Conservation (phyloP, 2,113 vertebrate genomes). For the Scophthalmus maximus region DNA sequence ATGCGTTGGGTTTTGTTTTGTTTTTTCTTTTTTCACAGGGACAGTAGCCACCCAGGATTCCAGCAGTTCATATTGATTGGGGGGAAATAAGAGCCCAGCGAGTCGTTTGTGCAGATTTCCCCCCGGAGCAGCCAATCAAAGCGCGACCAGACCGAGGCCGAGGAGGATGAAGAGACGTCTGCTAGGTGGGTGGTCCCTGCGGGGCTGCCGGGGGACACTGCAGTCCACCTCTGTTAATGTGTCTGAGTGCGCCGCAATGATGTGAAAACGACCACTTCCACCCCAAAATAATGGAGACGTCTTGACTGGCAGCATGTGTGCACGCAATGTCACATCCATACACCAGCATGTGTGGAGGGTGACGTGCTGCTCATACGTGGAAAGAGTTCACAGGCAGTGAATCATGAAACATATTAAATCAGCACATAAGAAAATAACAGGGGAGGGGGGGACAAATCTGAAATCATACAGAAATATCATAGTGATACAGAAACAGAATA, state of each 20-base stretch:
- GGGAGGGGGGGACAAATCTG: too few relatives aligned
- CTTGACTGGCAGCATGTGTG: conserved; percentile 48
- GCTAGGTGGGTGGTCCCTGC: conserved; percentile 81
- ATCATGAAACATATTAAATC: background rate
- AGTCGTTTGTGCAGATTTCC: background rate
- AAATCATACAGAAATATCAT: background rate
- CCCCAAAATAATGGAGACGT: conserved; percentile 43
- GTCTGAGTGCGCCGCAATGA: conserved; percentile 66
- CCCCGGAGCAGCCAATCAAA: conserved; percentile 2
- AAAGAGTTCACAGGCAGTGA: background rate
- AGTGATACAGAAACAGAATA: background rate
- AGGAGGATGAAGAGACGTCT: conserved; percentile 36
- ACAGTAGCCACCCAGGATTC: background rate
- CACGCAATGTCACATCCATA: conserved; percentile 28
- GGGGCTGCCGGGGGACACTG: conserved; percentile 40
- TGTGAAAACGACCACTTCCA: conserved; percentile 64
- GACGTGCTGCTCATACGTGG: background rate
- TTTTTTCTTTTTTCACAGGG: too few relatives aligned
- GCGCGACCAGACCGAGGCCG: background rate
- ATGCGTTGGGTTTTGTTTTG: conserved; percentile 13
- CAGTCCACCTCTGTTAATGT: conserved; percentile 64
- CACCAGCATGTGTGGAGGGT: background rate
- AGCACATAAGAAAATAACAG: background rate
- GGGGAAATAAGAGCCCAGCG: background rate
- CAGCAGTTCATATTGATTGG: background rate